Evolutionary conservation across 2,113 vertebrate species (phyloP).

Genomic region (Ceyx margarethae): DNA sequence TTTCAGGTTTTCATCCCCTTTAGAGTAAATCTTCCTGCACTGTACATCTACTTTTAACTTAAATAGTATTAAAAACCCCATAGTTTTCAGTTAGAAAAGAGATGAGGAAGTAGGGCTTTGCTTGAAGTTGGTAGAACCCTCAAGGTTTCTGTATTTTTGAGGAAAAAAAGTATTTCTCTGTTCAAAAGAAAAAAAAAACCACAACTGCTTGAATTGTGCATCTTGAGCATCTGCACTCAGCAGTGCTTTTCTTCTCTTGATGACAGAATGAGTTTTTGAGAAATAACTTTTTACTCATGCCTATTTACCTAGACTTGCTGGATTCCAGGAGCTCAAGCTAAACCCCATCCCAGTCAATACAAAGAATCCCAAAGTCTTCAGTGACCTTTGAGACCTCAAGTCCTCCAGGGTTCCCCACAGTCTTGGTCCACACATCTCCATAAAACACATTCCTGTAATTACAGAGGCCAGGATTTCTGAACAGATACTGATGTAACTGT

Average conservation of each 20-base stretch:
- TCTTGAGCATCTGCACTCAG: not conserved
- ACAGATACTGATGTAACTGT: not conserved
- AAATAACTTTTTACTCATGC: not conserved
- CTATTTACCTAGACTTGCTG: not conserved
- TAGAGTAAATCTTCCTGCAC: not conserved
- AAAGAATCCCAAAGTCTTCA: not conserved
- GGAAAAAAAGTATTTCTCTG: not conserved
- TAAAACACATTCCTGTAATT: not conserved
- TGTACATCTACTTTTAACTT: not conserved
- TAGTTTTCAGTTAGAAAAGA: not conserved
- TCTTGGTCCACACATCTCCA: not conserved
- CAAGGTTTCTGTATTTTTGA: not conserved
- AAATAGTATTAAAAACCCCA: not conserved
- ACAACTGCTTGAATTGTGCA: not conserved
- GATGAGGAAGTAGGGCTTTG: not conserved
- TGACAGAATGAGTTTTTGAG: not conserved
- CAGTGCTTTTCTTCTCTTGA: not conserved
- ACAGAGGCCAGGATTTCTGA: not conserved
- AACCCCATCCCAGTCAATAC: not conserved
- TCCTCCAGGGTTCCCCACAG: not conserved
- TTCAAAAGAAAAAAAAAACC: not conserved
- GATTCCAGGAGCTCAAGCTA: not conserved
- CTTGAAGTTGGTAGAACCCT: not conserved
- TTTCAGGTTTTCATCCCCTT: not conserved
- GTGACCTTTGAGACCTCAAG: not conserved